Percentiles rank a stretch among this genome's conserved stretches.
phyloP scores from a whole-genome alignment of 2,113 vertebrate genomes.

The Pelobates fuscus region DNA sequence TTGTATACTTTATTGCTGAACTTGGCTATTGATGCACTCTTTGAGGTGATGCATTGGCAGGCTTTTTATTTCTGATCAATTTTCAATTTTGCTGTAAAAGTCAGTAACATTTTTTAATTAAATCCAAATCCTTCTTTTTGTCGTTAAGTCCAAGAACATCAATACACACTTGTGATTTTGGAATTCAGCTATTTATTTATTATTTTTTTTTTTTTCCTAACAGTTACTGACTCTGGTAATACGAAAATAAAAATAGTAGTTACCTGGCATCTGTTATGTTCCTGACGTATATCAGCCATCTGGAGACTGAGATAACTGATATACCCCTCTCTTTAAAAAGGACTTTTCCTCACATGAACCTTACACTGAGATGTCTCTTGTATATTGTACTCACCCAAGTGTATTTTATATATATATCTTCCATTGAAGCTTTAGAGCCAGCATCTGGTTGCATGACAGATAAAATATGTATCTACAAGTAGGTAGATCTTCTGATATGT shows the following conservation, averaged over 20 bases:
- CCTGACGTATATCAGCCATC: constrained; percentile 39
- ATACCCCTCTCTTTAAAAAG: constrained; percentile 33
- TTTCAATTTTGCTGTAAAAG: background rate
- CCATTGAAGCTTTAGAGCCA: constrained; percentile 9
- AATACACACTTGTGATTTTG: constrained; percentile 17
- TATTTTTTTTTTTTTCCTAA: constrained; percentile 9
- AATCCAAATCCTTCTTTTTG: background rate
- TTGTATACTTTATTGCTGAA: too few species aligned
- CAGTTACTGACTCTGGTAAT: constrained; percentile 27
- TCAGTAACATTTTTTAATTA: background rate
- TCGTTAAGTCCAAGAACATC: background rate
- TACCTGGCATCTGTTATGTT: constrained; percentile 43
- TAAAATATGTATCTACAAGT: constrained; percentile 30
- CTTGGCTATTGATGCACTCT: too few species aligned
- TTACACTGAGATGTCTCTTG: constrained; percentile 10
- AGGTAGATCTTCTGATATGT: constrained; percentile 23
- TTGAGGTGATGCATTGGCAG: too few species aligned
- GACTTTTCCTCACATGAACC: constrained; percentile 40
- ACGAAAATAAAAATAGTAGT: constrained; percentile 42
- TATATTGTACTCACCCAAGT: constrained; percentile 12
- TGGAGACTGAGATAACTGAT: constrained; percentile 44
- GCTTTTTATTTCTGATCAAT: too few species aligned
- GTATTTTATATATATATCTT: constrained; percentile 19
- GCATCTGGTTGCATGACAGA: constrained; percentile 16
- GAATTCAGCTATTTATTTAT: background rate